A percentile compares a stretch with the other conserved stretches of the same genome.
phyloP scores from a whole-genome alignment of 2,888 invertebrate genomes.

The Chorisops tibialis region DNA sequence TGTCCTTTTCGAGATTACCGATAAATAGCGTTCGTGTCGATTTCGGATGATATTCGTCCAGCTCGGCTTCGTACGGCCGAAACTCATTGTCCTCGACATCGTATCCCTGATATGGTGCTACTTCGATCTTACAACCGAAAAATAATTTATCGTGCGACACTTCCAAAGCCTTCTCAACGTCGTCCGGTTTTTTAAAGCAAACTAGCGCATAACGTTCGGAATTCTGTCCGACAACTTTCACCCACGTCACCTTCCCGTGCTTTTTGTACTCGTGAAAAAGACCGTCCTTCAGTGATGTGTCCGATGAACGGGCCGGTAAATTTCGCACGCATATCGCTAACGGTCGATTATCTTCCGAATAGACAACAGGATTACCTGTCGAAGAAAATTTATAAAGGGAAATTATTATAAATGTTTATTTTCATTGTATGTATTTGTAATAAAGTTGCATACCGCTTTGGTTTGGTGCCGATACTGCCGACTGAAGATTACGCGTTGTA shows the following conservation, averaged over 20 bases:
- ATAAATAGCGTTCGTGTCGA: constrained; percentile 95
- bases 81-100: constrained; percentile 79
- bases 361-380: constrained; percentile 49
- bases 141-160: constrained; percentile 94
- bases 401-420: too few relatives aligned
- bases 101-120: constrained; percentile 88
- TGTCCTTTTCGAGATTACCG: constrained; percentile 93
- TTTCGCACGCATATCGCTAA: constrained; percentile 88
- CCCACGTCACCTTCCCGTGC: constrained; percentile 95
- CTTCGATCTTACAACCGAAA: constrained; percentile 96
- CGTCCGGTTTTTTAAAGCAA: constrained; percentile 95
- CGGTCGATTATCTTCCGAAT: constrained; percentile 63
- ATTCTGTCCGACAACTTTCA: constrained; percentile 88
- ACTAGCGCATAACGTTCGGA: constrained; percentile 90
- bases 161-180: constrained; percentile 93
- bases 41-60: constrained; percentile 96
- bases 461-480: constrained; percentile 52
- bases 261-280: constrained; percentile 98
- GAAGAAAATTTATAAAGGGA: constrained; percentile 11
- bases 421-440: neutral
- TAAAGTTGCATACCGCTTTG: constrained; percentile 32
- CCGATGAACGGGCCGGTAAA: constrained; percentile 83
- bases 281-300: constrained; percentile 94
- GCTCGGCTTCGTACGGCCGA: constrained; percentile 88
- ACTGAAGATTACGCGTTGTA: constrained; percentile 55